Percentiles rank a stretch among this genome's conserved stretches.
Conservation (phyloP, 2,888 invertebrate genomes). For the Catotricha subobsoleta region DNA sequence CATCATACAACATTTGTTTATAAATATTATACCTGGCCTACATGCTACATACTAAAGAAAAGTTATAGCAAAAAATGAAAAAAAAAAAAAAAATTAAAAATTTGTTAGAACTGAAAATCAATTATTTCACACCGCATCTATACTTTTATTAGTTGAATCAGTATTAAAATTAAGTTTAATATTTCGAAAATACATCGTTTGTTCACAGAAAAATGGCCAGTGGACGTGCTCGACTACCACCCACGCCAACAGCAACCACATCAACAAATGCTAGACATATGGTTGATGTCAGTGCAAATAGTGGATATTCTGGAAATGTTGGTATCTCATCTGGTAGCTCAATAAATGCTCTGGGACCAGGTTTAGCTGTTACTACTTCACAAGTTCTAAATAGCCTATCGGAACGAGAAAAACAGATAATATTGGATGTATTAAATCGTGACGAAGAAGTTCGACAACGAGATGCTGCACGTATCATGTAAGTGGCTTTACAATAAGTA, state of each 20-base stretch:
- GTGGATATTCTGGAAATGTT: slow-evolving; percentile 15
- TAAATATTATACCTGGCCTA: too few relatives aligned
- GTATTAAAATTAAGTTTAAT: too few relatives aligned
- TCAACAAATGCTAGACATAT: slow-evolving; percentile 9
- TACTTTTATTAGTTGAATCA: too few relatives aligned
- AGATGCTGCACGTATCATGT: slow-evolving; percentile 35
- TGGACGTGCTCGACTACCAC: slow-evolving; percentile 27
- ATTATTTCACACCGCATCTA: too few relatives aligned
- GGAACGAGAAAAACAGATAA: slow-evolving; percentile 33
- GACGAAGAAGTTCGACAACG: slow-evolving; percentile 34
- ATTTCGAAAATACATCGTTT: too few relatives aligned
- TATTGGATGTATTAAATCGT: slow-evolving; percentile 34
- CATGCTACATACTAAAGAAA: too few relatives aligned
- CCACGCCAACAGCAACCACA: too few relatives aligned
- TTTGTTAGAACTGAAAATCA: too few relatives aligned
- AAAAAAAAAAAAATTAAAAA: too few relatives aligned
- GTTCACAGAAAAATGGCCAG: slow-evolving; percentile 20
- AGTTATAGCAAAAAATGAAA: too few relatives aligned
- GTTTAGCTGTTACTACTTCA: slow-evolving; percentile 24
- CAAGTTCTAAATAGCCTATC: slow-evolving; percentile 27
- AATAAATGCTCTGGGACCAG: slow-evolving; percentile 23
- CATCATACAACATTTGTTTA: too few relatives aligned
- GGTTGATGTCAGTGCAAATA: slow-evolving; percentile 12
- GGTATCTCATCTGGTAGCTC: slow-evolving; percentile 20
- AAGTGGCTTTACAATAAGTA: too few relatives aligned